Evolutionary conservation across 2,113 vertebrate species (phyloP), one percentile per base, ranked within the genome.

Genomic region (Callipepla californica): DNA sequence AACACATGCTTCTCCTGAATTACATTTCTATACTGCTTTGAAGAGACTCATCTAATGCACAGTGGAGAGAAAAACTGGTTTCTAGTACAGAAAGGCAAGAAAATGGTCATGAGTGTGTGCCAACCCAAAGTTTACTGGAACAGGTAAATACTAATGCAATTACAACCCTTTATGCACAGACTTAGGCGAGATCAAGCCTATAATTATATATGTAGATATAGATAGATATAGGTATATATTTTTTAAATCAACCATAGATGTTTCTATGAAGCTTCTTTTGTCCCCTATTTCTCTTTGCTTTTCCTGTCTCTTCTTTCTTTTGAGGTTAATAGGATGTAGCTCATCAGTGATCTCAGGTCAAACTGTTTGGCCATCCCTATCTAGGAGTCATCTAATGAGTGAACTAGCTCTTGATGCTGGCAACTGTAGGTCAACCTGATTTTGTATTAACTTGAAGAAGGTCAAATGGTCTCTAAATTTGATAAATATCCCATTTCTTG

Each of bases 401-500:
- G 94, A 95, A 92, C 93, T 80, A 89, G 47, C 65, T 89, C 89
- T 95, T 95, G 79, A 91, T 92, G 74, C 61, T 83, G 87, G 63
- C 57, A 92, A 73, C 78, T 85, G 67, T 44, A 94, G 95, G 96
- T 93, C 95, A 95, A 90, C 94, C 80, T 87, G 93, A 94, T 93
- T 94, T 92, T 94, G 79, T 94, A 89, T 95, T 96, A 96, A 96
- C 89, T 96, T 94, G 79, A 75, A 93, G 87, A 93, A 95, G 92
- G 94, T 89, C 89, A 94, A 95, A 94, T 40, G 79, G 81, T 94
- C 87, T 87, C 89, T 92, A 95, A 96, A 96, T 96, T 92, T 94
- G 87, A 95, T 95, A 96, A 95, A 93, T 93, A 92, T 87, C 93
- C 81, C 42, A 95, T 95, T 96, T 95, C 89, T 96, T 93, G 79